Conservation (phyloP, 2,888 invertebrate species). For the Crossocerus cetratus region DNA sequence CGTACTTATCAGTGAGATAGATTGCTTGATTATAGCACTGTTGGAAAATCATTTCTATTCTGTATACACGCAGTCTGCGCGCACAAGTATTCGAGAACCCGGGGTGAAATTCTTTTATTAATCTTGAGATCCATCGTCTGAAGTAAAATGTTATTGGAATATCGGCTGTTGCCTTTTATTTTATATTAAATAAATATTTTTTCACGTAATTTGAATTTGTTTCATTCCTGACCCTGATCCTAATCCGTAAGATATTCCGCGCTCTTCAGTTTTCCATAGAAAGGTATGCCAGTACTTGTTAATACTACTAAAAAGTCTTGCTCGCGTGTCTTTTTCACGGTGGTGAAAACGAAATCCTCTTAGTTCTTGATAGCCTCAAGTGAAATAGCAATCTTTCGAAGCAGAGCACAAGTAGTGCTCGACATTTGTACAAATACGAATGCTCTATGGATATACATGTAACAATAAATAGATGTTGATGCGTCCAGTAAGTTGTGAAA, state of each 20-base stretch:
- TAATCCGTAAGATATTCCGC: conserved; percentile 3
- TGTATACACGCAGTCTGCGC: no score
- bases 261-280: no score
- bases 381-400: no score
- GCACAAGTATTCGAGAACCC: conserved; percentile 1
- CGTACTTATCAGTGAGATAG: conserved; percentile 23
- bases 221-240: conserved; percentile 63
- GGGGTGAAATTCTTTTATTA: conserved; percentile 1
- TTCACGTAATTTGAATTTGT: conserved; percentile 66
- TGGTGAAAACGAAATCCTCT: conserved; percentile 30
- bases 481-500: background rate
- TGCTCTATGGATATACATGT: background rate
- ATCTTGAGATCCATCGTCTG: conserved; percentile 11
- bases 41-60: no score
- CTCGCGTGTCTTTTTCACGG: background rate
- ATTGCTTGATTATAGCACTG: no score
- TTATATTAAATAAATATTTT: conserved; percentile 73
- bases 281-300: background rate
- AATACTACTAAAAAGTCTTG: background rate
- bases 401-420: background rate
- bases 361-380: conserved; percentile 15
- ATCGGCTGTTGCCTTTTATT: conserved; percentile 60
- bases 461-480: background rate
- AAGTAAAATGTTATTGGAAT: conserved; percentile 55
- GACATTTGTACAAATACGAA: background rate